Conservation (phyloP, 1,140 invertebrate genomes). For the Cotesia typhae region DNA sequence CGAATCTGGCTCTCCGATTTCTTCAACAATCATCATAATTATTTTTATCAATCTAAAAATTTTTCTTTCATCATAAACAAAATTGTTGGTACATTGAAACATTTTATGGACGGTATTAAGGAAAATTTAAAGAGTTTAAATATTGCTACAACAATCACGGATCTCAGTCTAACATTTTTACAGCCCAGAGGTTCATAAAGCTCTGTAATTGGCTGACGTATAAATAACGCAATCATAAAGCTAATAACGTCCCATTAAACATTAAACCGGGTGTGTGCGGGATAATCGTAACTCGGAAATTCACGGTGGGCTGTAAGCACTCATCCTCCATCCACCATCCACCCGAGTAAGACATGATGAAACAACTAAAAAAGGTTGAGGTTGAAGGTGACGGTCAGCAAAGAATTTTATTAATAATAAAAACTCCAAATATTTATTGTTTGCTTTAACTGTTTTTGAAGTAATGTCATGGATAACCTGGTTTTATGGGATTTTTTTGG, state of each 20-base stretch:
- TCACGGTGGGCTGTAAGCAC: conserved; percentile 43
- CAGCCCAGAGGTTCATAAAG: conserved; percentile 41
- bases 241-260: conserved; percentile 52
- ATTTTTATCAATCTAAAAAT: too few species aligned
- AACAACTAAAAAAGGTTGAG: not conserved
- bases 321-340: conserved; percentile 25
- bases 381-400: too few species aligned
- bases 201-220: conserved; percentile 42
- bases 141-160: not conserved
- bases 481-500: too few species aligned
- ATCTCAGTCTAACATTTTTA: conserved; percentile 42
- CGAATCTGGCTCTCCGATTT: conserved; percentile 3
- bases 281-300: conserved; percentile 38
- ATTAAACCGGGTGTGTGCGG: conserved; percentile 2
- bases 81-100: not conserved
- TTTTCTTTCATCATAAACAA: not conserved
- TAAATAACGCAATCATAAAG: conserved; percentile 52
- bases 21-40: not conserved
- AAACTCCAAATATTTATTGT: too few species aligned
- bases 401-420: too few species aligned
- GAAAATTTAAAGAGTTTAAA: not conserved
- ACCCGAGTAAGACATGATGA: not conserved
- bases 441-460: too few species aligned
- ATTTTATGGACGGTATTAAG: not conserved
- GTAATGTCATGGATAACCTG: too few species aligned